phyloP scores from a whole-genome alignment of 2,888 invertebrate species.

The Trypoxylon attenuatum region DNA sequence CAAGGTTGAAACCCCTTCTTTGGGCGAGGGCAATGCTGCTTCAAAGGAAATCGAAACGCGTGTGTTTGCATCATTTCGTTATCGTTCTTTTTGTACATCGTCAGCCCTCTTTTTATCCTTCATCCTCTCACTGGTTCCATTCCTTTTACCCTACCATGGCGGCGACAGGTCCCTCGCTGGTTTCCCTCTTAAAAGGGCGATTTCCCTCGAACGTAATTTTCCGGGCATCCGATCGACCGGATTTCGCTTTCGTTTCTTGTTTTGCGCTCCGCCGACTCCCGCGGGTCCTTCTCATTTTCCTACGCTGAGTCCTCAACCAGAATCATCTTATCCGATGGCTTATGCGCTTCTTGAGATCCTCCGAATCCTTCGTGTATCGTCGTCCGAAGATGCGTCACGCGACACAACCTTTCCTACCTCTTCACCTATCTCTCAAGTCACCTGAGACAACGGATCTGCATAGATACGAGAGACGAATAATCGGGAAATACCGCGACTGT shows the following conservation, averaged over 20 bases:
- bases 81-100: conserved; percentile 9
- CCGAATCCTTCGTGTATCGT: no score
- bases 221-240: conserved; percentile 49
- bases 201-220: conserved; percentile 54
- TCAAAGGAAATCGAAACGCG: conserved; percentile 51
- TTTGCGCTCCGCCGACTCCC: conserved; percentile 44
- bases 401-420: no score
- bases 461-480: no score
- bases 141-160: background rate
- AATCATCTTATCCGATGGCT: no score
- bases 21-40: conserved; percentile 10
- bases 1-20: conserved; percentile 12
- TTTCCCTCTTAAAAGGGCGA: conserved; percentile 36
- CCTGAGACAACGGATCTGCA: no score
- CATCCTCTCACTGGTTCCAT: background rate
- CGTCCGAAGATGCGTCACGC: no score
- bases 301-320: no score
- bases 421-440: no score
- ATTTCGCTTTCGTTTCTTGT: conserved; percentile 56
- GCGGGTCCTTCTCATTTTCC: no score
- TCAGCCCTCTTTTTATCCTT: background rate
- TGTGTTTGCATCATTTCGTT: conserved; percentile 45
- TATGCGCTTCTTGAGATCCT: no score
- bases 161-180: background rate
- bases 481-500: no score